Evolutionary conservation across 2,888 invertebrate genomes (phyloP), one percentile per base, ranked within the genome.

Genomic region (Cabera pusaria): DNA sequence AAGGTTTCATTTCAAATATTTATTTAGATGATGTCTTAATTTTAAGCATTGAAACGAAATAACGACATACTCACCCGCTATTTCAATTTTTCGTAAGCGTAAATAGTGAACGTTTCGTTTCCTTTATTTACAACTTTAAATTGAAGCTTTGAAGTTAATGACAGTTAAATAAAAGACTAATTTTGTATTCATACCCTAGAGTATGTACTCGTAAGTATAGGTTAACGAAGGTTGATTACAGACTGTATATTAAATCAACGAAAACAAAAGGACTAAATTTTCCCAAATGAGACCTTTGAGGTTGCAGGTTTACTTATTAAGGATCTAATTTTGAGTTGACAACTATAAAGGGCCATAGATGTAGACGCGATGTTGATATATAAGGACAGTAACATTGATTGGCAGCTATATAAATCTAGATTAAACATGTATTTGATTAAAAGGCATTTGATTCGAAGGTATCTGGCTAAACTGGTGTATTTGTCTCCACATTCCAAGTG

Each of bases 1-100:
- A 52, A 56, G 56, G 65, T 59, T 63, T 69, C 59, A 54, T 64
- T 64, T 58, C 60, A 68, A 72, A 78, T 72, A 72, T 77, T 72
- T 75, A 70, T 77, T 77, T 68, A 67, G 69, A 72, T 65, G 68
- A 64, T 64, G 56, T 59, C 64, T 58, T 56, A 59, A 59, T 64
- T 64, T 69, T 49, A 61, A 63, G 61, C 56, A 60, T 51, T 46
- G 58, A 59, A 71, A 71, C 75, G 70, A 70, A 74, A 73, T 68
- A 70, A 64, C 46, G 56, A 46, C 35, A 37, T 49, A 47, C n/a
- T n/a, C n/a, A 51, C 44, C 46, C 50, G 56, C 51, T 55, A 56
- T 64, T 71, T 60, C 47, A 68, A 70, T 19, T 67, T 68, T 64
- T 56, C 48, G 45, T 37, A 48, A 57, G 52, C 49, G n/a, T n/a